These are phyloP conservation scores for Pachypanchax playfairii DNA, from an alignment of 2,113 vertebrate species.

Conservation along the genomic window DNA sequence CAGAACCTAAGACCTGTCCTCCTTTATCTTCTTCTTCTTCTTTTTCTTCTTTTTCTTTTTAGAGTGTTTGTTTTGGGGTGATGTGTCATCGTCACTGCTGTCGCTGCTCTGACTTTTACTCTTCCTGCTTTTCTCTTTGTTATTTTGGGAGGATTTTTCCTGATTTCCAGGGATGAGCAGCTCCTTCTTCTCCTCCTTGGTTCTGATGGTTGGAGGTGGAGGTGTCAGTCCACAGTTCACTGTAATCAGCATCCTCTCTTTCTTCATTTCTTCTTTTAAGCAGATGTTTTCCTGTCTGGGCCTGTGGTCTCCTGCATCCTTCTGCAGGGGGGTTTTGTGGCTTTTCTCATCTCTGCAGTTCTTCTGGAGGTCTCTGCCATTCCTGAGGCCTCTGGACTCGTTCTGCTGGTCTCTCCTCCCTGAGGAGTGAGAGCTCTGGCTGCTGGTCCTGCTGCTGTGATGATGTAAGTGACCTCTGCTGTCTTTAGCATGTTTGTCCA, in stretches of 20 bases:
- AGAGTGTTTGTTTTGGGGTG: conserved; percentile 23
- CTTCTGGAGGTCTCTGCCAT: conserved; percentile 9
- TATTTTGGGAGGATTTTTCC: neutral
- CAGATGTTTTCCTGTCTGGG: conserved; percentile 16
- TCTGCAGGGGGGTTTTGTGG: neutral
- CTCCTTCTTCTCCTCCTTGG: conserved; percentile 39
- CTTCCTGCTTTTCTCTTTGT: neutral
- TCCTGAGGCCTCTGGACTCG: conserved; percentile 11
- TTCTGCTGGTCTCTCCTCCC: conserved; percentile 21
- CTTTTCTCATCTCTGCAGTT: conserved; percentile 17
- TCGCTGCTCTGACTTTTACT: conserved; percentile 30
- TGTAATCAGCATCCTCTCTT: conserved; percentile 66
- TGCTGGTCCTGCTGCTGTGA: conserved; percentile 13
- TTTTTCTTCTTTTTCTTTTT: conserved; percentile 67
- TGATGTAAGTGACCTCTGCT: neutral
- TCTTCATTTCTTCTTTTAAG: conserved; percentile 62
- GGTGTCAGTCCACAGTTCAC: conserved; percentile 36
- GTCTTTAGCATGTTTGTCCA: conserved; percentile 14
- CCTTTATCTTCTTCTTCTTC: conserved; percentile 46
- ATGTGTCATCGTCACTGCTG: conserved; percentile 17
- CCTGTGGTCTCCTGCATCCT: neutral
- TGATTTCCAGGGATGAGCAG: neutral
- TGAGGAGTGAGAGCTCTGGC: neutral
- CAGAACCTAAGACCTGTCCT: conserved; percentile 32
- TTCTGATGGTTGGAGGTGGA: neutral